Evolutionary conservation across 2,113 vertebrate genomes (phyloP), one percentile per base, ranked within the genome.

Genomic region (Xenotilapia longispinis): DNA sequence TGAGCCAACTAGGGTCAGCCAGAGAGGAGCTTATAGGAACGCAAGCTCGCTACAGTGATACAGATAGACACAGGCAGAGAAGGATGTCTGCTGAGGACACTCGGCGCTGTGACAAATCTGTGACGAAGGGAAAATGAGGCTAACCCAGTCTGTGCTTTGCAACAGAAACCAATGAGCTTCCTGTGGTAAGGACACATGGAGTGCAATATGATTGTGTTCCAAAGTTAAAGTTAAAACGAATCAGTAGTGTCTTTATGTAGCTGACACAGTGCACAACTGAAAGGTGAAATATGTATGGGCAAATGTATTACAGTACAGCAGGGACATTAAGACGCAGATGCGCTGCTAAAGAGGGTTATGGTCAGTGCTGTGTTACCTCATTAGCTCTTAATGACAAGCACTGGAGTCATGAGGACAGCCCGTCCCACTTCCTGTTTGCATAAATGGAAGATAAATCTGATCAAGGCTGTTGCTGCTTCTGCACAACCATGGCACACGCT

Each of bases 361-460:
- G 51, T 54, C 70, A 36, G 80, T 58, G 28, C 60, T 68, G 42
- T 78, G 36, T 93, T 92, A 80, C 88, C 79, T 90, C 87, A 91
- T 89, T 91, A 89, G 68, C 85, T 90, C 47, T 57, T 89, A 87
- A 90, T 81, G 84, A 87, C 55, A 26, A 88, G 31, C 53, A 9
- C 23, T 89, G 82, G 85, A 86, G 87, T 92, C 87, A 82, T 31
- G 7, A 40, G 68, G 40, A 58, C 38, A 45, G 42, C 53, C 31
- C 4, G 15, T 79, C 81, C 57, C 57, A 8, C 45, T 87, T 89
- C 84, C 81, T 55, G 75, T 87, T 82, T 82, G 80, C 83, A 86
- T 86, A 87, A 91, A 82, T 28, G 45, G 51, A 79, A 82, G 36
- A 83, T 82, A 42, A 83, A 87, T 83, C 75, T 36, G 65, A 86